These are phyloP conservation scores for Nemoura dubitans DNA, from an alignment of 2,888 invertebrate genomes.

Conservation along the genomic window DNA sequence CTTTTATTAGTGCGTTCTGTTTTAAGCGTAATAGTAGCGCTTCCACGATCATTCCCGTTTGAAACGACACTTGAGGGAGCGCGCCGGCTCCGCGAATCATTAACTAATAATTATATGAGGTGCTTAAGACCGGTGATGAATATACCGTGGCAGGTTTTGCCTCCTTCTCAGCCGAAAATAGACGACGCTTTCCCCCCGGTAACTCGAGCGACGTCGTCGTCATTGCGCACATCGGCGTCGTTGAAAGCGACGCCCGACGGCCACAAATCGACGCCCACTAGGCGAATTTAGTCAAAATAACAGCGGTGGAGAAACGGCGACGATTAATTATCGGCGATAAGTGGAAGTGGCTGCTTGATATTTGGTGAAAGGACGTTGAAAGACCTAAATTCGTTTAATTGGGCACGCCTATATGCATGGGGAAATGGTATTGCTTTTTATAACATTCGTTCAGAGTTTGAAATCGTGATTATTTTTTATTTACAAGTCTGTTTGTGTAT, in stretches of 20 bases:
- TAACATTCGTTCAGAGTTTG: neutral
- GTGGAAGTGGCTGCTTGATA: neutral
- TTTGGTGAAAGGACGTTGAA: too few relatives aligned
- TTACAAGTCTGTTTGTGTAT: neutral
- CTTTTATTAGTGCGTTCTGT: neutral
- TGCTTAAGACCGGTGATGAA: slow-evolving; percentile 30
- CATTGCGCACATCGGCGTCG: neutral
- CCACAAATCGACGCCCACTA: slow-evolving; percentile 39
- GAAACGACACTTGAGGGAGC: neutral
- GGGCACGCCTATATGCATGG: too few relatives aligned
- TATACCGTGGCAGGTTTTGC: slow-evolving; percentile 19
- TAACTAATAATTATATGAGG: slow-evolving; percentile 38
- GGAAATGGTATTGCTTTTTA: too few relatives aligned
- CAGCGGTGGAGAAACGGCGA: neutral
- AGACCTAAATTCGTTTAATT: too few relatives aligned
- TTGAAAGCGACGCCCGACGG: slow-evolving; percentile 23
- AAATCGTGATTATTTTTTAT: neutral
- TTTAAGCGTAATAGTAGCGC: neutral
- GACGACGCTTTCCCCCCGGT: neutral
- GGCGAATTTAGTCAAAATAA: neutral
- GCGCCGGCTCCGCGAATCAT: neutral
- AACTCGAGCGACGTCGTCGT: neutral
- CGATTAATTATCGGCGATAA: neutral
- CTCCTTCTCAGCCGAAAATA: neutral
- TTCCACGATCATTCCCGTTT: neutral